phyloP scores from a whole-genome alignment of 2,113 vertebrate genomes.

The Anhinga anhinga region DNA sequence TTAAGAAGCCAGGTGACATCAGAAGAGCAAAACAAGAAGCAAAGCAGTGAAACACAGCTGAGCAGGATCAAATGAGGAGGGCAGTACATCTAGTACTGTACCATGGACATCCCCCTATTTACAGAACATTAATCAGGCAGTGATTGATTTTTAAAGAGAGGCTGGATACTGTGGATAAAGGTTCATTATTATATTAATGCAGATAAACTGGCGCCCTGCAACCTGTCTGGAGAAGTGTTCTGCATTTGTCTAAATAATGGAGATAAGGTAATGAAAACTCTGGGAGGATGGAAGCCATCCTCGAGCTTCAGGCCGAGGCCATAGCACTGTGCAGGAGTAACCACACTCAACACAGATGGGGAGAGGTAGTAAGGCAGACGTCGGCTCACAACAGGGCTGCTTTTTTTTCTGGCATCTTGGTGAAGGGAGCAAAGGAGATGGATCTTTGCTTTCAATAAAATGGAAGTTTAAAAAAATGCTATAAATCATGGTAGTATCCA shows the following conservation, averaged over 20 bases:
- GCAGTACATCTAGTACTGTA: neutral
- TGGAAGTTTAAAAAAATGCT: neutral
- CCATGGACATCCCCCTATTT: neutral
- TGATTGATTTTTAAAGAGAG: slow-evolving; percentile 1
- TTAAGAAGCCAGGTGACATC: neutral
- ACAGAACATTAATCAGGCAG: neutral
- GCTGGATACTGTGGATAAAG: slow-evolving; percentile 18
- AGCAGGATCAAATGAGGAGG: neutral
- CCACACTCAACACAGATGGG: neutral
- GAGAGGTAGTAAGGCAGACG: neutral
- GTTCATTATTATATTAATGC: slow-evolving; percentile 23
- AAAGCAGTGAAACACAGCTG: neutral
- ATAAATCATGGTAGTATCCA: neutral
- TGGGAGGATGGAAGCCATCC: neutral
- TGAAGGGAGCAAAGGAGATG: neutral
- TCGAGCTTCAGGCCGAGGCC: neutral
- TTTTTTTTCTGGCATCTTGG: neutral
- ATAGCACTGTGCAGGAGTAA: neutral
- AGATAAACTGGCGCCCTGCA: slow-evolving; percentile 58
- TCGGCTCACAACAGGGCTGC: neutral
- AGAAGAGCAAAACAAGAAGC: neutral
- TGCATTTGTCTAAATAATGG: slow-evolving; percentile 30
- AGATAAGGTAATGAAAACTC: slow-evolving; percentile 48
- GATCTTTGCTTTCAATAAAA: neutral
- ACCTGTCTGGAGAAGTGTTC: slow-evolving; percentile 37